Base-by-base conservation (phyloP, 2,113 vertebrate genomes). In the Pterocles gutturalis region DNA sequence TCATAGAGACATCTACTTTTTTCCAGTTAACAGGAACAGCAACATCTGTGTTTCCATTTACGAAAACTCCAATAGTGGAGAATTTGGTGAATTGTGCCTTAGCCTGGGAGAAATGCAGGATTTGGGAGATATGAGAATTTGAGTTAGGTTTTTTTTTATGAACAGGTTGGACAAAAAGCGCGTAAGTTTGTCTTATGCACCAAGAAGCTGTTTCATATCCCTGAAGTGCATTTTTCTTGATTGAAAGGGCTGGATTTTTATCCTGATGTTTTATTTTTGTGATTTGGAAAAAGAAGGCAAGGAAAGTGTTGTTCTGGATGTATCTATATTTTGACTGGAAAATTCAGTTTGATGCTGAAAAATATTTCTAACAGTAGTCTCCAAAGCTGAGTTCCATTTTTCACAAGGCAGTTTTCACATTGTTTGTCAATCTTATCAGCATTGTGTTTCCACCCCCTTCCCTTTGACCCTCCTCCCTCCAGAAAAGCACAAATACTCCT, bases 251-350 rank as follows among this genome's bases (percentile, higher is more conserved):
- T 71, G 29, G 25, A 33, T 58, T 75, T 55, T 67, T 67, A 51
- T 83, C 36, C 24, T 46, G 58, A 33, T 38, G 34, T 51, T 91
- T 67, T 72, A 45, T 19, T 91, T 77, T 64, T 51, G 46, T 62
- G 22, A 43, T 79, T 67, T 73, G 26, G 18, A 70, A 76, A 76
- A 77, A 87, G 78, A 16, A 31, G 54, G 18, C 6, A 17, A 46
- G 36, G 33, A 76, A 5, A 38, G 1, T 0, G 0, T 67, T 51
- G 17, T 29, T 49, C 31, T 45, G 31, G 34, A 48, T 48, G 18
- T n/a, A 25, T 51, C 34, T 45, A 16, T 49, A 43, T 58, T 65
- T 45, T 65, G 19, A 65, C 16, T 7, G 62, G 36, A 75, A 76
- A 62, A 36, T 51, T 83, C 19, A 49, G 0, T 57, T 38, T 46